Evolutionary conservation across 2,113 vertebrate species (phyloP).

Genomic region (Calypte anna): DNA sequence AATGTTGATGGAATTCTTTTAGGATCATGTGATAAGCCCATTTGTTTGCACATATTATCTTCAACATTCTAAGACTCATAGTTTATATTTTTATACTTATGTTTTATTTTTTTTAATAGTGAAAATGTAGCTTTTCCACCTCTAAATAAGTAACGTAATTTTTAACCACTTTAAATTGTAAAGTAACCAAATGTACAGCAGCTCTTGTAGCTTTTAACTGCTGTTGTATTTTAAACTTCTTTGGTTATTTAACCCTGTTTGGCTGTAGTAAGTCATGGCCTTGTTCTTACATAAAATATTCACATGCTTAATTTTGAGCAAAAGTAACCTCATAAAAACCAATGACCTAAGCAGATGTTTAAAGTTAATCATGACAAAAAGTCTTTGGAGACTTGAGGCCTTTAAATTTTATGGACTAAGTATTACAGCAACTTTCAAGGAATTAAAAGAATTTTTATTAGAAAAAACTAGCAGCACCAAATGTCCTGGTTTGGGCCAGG

Average conservation of each 20-base stretch:
- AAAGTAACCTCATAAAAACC: constrained; percentile 41
- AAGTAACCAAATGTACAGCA: accelerated
- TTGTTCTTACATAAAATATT: constrained; percentile 14
- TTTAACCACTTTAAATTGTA: background rate
- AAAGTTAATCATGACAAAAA: constrained; percentile 28
- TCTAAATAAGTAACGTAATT: background rate
- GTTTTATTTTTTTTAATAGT: background rate
- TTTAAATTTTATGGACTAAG: background rate
- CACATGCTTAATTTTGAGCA: background rate
- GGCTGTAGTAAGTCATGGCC: background rate
- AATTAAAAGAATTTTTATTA: background rate
- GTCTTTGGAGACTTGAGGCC: background rate
- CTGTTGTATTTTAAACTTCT: background rate
- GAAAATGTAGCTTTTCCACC: background rate
- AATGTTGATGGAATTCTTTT: background rate
- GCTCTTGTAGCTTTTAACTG: background rate
- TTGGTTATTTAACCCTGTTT: background rate
- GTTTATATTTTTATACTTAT: background rate
- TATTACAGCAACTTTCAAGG: background rate
- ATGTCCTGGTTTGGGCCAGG: too few species aligned
- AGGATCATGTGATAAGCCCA: background rate
- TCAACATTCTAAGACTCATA: background rate
- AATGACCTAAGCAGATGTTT: constrained; percentile 27
- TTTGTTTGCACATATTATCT: background rate
- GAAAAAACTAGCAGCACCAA: background rate